A percentile compares a stretch with the other conserved stretches of the same genome.
Conservation (phyloP, 2,113 vertebrate genomes). For the Morphnarchus princeps region DNA sequence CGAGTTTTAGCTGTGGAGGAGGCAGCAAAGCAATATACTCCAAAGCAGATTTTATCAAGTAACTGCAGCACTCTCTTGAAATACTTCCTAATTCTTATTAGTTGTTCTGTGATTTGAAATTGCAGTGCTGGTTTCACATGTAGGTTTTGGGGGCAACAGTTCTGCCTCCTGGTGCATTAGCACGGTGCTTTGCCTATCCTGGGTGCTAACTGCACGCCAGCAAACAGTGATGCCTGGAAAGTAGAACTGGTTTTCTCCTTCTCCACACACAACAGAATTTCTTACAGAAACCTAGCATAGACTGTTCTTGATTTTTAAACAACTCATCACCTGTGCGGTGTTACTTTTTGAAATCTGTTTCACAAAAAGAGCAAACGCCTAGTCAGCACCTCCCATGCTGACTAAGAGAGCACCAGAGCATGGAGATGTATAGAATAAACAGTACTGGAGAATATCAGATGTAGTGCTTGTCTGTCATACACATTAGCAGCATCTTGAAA, state of each 20-base stretch:
- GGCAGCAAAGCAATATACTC: not conserved
- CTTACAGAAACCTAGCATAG: not conserved
- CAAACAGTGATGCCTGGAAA: not conserved
- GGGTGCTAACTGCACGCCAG: not conserved
- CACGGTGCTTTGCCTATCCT: not conserved
- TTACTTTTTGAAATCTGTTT: not conserved
- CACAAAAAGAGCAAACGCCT: not conserved
- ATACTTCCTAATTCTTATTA: not conserved
- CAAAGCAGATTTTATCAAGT: not conserved
- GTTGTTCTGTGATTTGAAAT: not conserved
- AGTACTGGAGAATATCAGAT: not conserved
- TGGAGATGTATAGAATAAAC: not conserved
- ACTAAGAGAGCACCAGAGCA: not conserved
- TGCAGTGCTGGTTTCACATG: not conserved
- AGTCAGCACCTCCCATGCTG: not conserved
- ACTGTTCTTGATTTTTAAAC: not conserved
- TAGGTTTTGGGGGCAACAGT: not conserved
- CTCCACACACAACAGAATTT: not conserved
- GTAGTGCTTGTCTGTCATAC: not conserved
- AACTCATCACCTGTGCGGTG: not conserved
- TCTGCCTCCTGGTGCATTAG: not conserved
- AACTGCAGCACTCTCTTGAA: not conserved
- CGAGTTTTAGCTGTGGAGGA: not conserved
- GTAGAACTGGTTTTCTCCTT: not conserved
- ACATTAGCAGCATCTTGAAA: not conserved